phyloP scores from a whole-genome alignment of 1,140 invertebrate species.

The Glossosoma conforme region DNA sequence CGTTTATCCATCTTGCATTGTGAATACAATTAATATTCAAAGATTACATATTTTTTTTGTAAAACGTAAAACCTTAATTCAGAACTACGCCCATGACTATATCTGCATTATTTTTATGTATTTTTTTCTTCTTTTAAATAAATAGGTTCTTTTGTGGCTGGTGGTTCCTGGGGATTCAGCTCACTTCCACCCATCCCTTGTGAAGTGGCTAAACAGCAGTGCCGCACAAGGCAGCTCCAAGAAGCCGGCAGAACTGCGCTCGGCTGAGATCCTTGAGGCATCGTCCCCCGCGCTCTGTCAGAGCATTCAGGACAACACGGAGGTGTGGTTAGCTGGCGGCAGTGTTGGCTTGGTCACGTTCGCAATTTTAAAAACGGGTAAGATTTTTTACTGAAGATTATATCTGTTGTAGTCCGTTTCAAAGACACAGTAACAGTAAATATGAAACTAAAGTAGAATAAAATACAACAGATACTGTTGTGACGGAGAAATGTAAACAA shows the following conservation, averaged over 20 bases:
- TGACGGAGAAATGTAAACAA: too few relatives aligned
- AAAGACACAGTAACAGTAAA: too few relatives aligned
- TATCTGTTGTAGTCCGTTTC: too few relatives aligned
- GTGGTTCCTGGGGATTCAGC: constrained; percentile 70
- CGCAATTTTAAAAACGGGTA: constrained; percentile 62
- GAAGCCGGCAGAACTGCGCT: constrained; percentile 67
- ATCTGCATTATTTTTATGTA: neutral
- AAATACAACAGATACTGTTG: too few relatives aligned
- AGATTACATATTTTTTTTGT: too few relatives aligned
- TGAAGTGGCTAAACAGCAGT: constrained; percentile 67
- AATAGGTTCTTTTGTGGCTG: constrained; percentile 70
- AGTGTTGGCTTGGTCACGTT: constrained; percentile 65
- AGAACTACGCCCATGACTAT: neutral
- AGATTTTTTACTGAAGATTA: too few relatives aligned
- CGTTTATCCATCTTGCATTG: too few relatives aligned
- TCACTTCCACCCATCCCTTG: constrained; percentile 69
- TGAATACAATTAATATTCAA: too few relatives aligned
- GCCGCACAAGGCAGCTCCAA: constrained; percentile 69
- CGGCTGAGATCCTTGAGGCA: constrained; percentile 67
- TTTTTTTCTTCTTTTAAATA: neutral
- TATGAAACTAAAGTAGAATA: too few relatives aligned
- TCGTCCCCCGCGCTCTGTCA: constrained; percentile 60
- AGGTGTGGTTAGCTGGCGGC: constrained; percentile 65
- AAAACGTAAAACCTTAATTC: too few relatives aligned
- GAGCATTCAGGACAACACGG: constrained; percentile 56